Evolutionary conservation across 1,140 invertebrate genomes (phyloP).

Genomic region (Potamilus streckersoni): DNA sequence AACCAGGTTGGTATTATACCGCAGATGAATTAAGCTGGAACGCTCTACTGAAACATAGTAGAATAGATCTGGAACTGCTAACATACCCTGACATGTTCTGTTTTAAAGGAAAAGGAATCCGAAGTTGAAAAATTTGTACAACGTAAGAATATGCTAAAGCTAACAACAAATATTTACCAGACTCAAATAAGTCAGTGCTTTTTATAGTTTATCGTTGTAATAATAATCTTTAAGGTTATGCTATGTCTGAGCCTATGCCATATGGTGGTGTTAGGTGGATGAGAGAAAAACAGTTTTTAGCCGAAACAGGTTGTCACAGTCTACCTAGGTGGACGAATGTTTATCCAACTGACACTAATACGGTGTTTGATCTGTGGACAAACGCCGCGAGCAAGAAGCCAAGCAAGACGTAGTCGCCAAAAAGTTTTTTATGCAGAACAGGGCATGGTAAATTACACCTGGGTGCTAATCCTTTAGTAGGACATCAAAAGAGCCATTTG

Average conservation of each 20-base stretch:
- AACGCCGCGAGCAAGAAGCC: too few species aligned
- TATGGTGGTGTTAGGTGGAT: slow-evolving; percentile 21
- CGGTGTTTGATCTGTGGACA: too few species aligned
- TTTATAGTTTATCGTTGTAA: slow-evolving; percentile 34
- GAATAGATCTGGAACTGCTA: slow-evolving; percentile 41
- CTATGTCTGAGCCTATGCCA: slow-evolving; percentile 24
- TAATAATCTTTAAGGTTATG: slow-evolving; percentile 15
- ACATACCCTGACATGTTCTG: slow-evolving; percentile 42
- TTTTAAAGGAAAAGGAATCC: slow-evolving; percentile 43
- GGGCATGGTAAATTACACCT: too few species aligned
- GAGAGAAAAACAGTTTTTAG: background rate
- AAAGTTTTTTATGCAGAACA: too few species aligned
- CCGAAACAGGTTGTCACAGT: too few species aligned
- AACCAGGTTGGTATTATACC: slow-evolving; percentile 32
- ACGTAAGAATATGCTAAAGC: slow-evolving; percentile 35
- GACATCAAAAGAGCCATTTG: too few species aligned
- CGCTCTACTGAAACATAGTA: slow-evolving; percentile 33
- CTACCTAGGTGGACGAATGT: too few species aligned
- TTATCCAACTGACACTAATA: too few species aligned
- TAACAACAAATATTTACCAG: slow-evolving; percentile 40
- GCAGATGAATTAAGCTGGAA: slow-evolving; percentile 37
- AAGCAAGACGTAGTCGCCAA: too few species aligned
- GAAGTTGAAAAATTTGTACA: slow-evolving; percentile 34
- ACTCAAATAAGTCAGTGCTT: slow-evolving; percentile 31
- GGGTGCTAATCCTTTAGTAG: too few species aligned